Percentiles rank a stretch among this genome's conserved stretches.
These are phyloP conservation scores for Diadophis punctatus DNA, from an alignment of 2,113 vertebrate species.

Conservation along the genomic window DNA sequence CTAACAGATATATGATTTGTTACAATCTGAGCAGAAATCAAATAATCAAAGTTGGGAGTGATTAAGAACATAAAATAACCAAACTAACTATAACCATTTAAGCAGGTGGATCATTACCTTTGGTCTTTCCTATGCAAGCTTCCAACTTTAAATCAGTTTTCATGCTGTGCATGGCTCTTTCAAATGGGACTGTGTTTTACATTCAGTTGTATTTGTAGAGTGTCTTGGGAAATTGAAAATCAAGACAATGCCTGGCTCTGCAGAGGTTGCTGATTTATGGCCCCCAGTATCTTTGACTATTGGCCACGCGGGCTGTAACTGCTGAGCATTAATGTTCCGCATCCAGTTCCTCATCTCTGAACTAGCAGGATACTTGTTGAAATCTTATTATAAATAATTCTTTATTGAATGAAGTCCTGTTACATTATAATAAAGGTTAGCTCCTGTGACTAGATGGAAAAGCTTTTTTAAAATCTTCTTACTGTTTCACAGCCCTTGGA, in stretches of 20 bases:
- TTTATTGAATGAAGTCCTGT: conserved; percentile 55
- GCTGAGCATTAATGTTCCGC: background rate
- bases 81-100: background rate
- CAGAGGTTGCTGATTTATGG: background rate
- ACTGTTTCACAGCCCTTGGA: conserved; percentile 75
- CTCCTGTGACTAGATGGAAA: conserved; percentile 60
- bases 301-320: background rate
- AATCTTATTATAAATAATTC: conserved; percentile 60
- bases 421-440: conserved; percentile 70
- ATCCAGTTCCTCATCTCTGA: background rate
- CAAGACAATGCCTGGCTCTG: background rate
- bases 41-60: background rate
- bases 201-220: background rate
- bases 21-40: background rate
- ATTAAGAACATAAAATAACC: background rate
- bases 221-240: background rate
- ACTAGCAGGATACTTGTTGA: conserved; percentile 12
- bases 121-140: background rate
- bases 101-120: background rate
- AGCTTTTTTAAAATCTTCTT: conserved; percentile 74
- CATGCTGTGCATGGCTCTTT: background rate
- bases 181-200: background rate
- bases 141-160: background rate
- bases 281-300: background rate
- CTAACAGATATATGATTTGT: background rate